phyloP scores from a whole-genome alignment of 64 coral and sea anemone genomes.

The Stichodactyla mertensii region DNA sequence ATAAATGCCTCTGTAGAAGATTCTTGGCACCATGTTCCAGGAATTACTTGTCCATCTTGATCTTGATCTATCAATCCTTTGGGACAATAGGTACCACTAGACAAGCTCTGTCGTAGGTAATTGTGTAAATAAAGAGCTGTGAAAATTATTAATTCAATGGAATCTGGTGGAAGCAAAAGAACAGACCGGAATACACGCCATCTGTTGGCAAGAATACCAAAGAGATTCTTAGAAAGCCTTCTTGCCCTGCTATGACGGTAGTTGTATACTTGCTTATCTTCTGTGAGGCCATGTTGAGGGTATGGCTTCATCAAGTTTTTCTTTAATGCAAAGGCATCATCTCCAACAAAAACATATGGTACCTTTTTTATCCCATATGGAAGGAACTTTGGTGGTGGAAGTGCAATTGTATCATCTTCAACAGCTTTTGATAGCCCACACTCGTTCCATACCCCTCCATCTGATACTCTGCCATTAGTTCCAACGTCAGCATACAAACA shows the following conservation, averaged over 20 bases:
- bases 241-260: constrained; percentile 52
- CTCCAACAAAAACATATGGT: constrained; percentile 46
- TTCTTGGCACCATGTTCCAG: too few relatives aligned
- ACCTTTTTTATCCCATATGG: constrained; percentile 35
- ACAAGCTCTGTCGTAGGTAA: constrained; percentile 15
- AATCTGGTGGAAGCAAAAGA: constrained; percentile 25
- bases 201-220: constrained; percentile 47
- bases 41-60: too few relatives aligned
- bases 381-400: neutral
- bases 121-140: constrained; percentile 16
- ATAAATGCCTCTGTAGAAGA: too few relatives aligned
- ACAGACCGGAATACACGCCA: constrained; percentile 54
- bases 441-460: constrained; percentile 20
- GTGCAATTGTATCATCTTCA: too few relatives aligned
- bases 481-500: too few relatives aligned
- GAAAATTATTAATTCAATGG: constrained; percentile 19
- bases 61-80: neutral
- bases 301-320: constrained; percentile 62
- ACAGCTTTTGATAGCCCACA: neutral
- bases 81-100: constrained; percentile 10
- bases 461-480: neutral
- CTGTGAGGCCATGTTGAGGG: constrained; percentile 26
- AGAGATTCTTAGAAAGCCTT: constrained; percentile 52
- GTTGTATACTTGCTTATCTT: constrained; percentile 42
- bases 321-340: constrained; percentile 63